phyloP scores from a whole-genome alignment of 2,113 vertebrate genomes.

The Apteryx owenii region DNA sequence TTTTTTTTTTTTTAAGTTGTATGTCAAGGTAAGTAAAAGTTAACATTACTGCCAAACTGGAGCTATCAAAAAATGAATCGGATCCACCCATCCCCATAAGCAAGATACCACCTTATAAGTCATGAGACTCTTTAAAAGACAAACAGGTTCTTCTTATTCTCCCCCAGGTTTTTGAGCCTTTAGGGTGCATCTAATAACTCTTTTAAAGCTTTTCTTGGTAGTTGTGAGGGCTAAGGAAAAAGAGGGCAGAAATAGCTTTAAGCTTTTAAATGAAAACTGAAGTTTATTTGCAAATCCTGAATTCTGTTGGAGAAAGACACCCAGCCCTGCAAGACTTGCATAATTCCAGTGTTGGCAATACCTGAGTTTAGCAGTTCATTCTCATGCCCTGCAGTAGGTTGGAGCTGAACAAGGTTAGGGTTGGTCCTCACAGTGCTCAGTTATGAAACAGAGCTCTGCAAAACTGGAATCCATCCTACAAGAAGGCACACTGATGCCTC shows the following conservation, averaged over 20 bases:
- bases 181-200: slow-evolving; percentile 8
- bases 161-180: slow-evolving; percentile 36
- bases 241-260: not conserved
- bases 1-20: not conserved
- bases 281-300: not conserved
- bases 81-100: slow-evolving; percentile 53
- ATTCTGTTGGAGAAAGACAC: not conserved
- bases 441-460: slow-evolving; percentile 6
- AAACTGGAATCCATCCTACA: not conserved
- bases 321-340: slow-evolving; percentile 11
- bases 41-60: not conserved
- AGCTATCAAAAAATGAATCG: slow-evolving; percentile 43
- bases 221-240: not conserved
- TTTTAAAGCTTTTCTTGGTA: not conserved
- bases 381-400: slow-evolving; percentile 37
- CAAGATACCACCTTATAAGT: slow-evolving; percentile 60
- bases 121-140: slow-evolving; percentile 13
- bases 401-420: not conserved
- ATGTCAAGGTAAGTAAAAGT: slow-evolving; percentile 35
- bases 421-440: not conserved
- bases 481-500: not conserved
- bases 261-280: not conserved
- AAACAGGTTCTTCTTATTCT: slow-evolving; percentile 50
- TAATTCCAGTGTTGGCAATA: slow-evolving; percentile 27
- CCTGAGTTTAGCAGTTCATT: slow-evolving; percentile 11